phyloP scores from a whole-genome alignment of 2,888 invertebrate genomes.

The Salpingus planirostris region DNA sequence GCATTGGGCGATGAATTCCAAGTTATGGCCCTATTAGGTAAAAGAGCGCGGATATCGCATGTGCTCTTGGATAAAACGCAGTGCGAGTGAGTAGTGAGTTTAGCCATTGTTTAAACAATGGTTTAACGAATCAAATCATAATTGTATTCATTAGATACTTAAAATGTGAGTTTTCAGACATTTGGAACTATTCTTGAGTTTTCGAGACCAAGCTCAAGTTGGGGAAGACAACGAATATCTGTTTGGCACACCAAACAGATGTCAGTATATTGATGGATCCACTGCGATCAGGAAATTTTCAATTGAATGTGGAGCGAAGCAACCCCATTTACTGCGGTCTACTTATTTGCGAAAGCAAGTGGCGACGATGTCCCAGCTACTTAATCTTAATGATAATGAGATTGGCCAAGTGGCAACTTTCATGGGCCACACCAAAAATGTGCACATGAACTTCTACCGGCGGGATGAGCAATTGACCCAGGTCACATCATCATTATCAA shows the following conservation, averaged over 20 bases:
- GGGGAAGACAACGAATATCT: not conserved
- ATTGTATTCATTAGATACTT: too few relatives aligned
- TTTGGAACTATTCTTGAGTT: not conserved
- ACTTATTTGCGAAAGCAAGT: conserved; percentile 7
- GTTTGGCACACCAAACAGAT: not conserved
- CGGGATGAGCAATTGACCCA: conserved; percentile 2
- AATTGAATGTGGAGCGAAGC: not conserved
- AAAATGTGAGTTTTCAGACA: too few relatives aligned
- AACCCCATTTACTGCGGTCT: conserved; percentile 17
- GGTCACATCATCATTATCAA: not conserved
- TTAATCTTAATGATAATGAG: conserved; percentile 7
- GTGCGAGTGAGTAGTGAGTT: not conserved
- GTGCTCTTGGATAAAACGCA: not conserved
- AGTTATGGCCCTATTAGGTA: not conserved
- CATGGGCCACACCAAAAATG: conserved; percentile 6
- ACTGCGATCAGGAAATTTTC: not conserved
- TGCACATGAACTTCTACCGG: conserved; percentile 5
- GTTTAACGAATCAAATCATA: too few relatives aligned
- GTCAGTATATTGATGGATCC: too few relatives aligned
- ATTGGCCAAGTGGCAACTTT: conserved; percentile 5
- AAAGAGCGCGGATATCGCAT: not conserved
- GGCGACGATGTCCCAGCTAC: conserved; percentile 7
- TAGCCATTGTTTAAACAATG: too few relatives aligned
- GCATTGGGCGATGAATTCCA: not conserved
- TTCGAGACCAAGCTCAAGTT: not conserved